Evolutionary conservation across 1,140 invertebrate species (phyloP).

Genomic region (Drosophila biarmipes): DNA sequence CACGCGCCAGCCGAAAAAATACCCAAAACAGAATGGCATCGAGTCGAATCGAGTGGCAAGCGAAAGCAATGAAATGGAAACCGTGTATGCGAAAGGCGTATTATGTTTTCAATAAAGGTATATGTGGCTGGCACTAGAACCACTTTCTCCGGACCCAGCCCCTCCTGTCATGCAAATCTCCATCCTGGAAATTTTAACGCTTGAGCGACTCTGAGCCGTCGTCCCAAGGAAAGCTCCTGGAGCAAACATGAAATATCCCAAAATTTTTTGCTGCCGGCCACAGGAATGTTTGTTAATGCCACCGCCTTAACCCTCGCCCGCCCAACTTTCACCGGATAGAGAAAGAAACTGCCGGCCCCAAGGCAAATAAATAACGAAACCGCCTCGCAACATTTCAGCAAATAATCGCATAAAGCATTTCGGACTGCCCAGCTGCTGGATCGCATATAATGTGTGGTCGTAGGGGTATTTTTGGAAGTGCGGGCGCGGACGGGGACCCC

Average conservation of each 20-base stretch:
- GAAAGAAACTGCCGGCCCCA: slow-evolving; percentile 23
- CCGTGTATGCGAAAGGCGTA: slow-evolving; percentile 51
- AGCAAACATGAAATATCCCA: slow-evolving; percentile 77
- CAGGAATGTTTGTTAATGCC: slow-evolving; percentile 65
- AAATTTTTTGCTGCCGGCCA: slow-evolving; percentile 63
- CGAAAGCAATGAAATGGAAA: slow-evolving; percentile 46
- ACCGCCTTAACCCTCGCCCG: background rate
- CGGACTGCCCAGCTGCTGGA: slow-evolving; percentile 64
- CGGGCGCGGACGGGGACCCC: background rate
- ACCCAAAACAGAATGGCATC: slow-evolving; percentile 45
- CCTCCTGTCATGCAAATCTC: slow-evolving; percentile 67
- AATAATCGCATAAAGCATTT: slow-evolving; percentile 83
- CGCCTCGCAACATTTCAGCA: slow-evolving; percentile 73
- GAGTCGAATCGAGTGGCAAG: slow-evolving; percentile 33
- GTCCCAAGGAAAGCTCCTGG: slow-evolving; percentile 47
- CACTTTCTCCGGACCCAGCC: slow-evolving; percentile 12
- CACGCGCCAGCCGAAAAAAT: slow-evolving; percentile 46
- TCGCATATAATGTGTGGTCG: slow-evolving; percentile 65
- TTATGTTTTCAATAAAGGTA: slow-evolving; percentile 79
- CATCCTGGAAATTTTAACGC: slow-evolving; percentile 73
- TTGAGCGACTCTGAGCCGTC: slow-evolving; percentile 68
- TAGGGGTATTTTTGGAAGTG: background rate
- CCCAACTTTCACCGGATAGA: background rate
- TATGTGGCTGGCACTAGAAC: slow-evolving; percentile 19
- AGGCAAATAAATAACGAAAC: slow-evolving; percentile 78